Evolutionary conservation across 2,888 invertebrate genomes (phyloP), one percentile per base, ranked within the genome.

Genomic region (Eristalinus aeneus): DNA sequence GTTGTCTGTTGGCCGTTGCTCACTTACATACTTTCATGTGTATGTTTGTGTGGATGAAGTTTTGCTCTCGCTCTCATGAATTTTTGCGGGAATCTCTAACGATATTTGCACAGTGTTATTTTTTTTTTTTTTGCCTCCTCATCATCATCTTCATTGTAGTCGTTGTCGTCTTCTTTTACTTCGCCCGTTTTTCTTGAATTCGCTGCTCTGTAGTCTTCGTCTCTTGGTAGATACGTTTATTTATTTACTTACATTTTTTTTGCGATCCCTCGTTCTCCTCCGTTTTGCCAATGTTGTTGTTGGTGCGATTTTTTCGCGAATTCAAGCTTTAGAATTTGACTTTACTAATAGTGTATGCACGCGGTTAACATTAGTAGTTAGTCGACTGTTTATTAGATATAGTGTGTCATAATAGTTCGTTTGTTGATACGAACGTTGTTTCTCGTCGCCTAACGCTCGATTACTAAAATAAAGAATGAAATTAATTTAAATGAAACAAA

Each of bases 301-400:
- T 87, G 82, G 81, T 87, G 75, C 80, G 65, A 80, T 79, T 87
- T 46, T 87, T 84, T 84, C 80, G 85, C 79, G 73, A 84, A 84
- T 84, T 87, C 79, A 84, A 78, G 84, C 83, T 87, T 79, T 87
- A 84, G 83, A 84, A 84, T 87, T 87, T 86, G 87, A 88, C 88
- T 89, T 88, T 88, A 88, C 89, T 88, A 89, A 88, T 88, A 83
- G 88, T 88, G 88, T 88, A 89, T 88, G 88, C 89, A 89, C 88
- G 89, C 89, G 89, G 88, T 88, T 88, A 88, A 86, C 88, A 88
- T 89, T 89, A 89, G 89, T 89, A 89, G 88, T 88, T 88, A 89
- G 89, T 88, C 86, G 89, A 88, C 89, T 88, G 88, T 89, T 89
- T 89, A 88, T 88, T 89, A 88, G 89, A 88, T 88, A 88, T 88